A percentile compares a stretch with the other conserved stretches of the same genome.
Evolutionary conservation across 2,113 vertebrate genomes (phyloP).

Genomic region (Tupaia chinensis): DNA sequence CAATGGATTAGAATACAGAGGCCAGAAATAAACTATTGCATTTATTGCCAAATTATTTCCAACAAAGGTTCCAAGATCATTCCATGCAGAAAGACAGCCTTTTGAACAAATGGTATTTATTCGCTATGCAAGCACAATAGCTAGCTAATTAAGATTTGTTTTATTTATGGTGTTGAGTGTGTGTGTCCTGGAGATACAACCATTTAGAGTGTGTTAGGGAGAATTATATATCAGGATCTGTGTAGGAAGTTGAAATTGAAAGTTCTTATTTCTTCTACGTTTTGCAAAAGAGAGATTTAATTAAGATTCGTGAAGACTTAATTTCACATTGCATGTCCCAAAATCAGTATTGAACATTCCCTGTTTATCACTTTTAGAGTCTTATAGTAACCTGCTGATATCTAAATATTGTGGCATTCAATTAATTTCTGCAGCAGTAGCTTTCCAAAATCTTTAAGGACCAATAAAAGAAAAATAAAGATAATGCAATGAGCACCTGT

Average conservation of each 20-base stretch:
- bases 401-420: constrained; percentile 51
- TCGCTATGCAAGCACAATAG: not conserved
- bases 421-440: not conserved
- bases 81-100: not conserved
- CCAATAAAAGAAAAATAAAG: constrained; percentile 14
- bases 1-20: not conserved
- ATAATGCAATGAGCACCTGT: constrained; percentile 32
- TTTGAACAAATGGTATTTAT: not conserved
- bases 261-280: not conserved
- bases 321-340: constrained; percentile 41
- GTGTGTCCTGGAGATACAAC: not conserved
- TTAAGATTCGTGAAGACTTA: constrained; percentile 38
- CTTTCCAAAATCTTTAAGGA: constrained; percentile 30
- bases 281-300: constrained; percentile 56
- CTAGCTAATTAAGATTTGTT: not conserved
- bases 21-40: not conserved
- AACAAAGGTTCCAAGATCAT: not conserved
- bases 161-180: not conserved
- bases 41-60: not conserved
- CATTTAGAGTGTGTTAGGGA: not conserved
- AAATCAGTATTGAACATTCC: not conserved
- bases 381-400: constrained; percentile 22
- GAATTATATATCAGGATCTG: not conserved
- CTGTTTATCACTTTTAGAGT: not conserved
- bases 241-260: constrained; percentile 14